Evolutionary conservation across 1,140 invertebrate genomes (phyloP).

Genomic region (Eubasilissa regina): DNA sequence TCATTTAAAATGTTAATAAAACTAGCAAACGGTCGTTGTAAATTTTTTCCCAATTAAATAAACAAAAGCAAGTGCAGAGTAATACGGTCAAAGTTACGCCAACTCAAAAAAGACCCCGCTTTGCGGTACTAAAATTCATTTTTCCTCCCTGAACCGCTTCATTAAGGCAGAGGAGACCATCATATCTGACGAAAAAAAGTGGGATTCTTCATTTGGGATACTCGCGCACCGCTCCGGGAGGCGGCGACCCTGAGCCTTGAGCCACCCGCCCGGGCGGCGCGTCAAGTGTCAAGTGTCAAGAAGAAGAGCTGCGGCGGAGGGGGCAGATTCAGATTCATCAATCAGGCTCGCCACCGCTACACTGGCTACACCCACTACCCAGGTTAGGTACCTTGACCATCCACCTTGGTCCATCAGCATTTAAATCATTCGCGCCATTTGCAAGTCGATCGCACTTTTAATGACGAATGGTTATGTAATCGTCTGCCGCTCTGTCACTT

Average conservation of each 20-base stretch:
- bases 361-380: too few species aligned
- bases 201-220: constrained; percentile 21
- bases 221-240: not conserved
- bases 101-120: not conserved
- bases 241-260: not conserved
- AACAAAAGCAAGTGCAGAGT: not conserved
- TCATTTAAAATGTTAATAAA: too few species aligned
- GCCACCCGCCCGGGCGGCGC: not conserved
- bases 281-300: constrained; percentile 4
- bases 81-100: not conserved
- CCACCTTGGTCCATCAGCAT: too few species aligned
- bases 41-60: not conserved
- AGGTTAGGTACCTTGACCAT: too few species aligned
- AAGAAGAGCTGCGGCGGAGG: too few species aligned
- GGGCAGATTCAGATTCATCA: not conserved
- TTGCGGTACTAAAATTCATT: not conserved
- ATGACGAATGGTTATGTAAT: too few species aligned
- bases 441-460: too few species aligned
- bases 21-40: too few species aligned
- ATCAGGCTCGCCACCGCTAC: not conserved
- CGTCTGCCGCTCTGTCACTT: too few species aligned
- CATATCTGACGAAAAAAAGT: constrained; percentile 10
- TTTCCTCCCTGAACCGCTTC: constrained; percentile 13
- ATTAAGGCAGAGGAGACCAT: not conserved
- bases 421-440: too few species aligned